Evolutionary conservation across 2,797 vertebrate species (phyloP).

Genomic region (Lacerta agilis): DNA sequence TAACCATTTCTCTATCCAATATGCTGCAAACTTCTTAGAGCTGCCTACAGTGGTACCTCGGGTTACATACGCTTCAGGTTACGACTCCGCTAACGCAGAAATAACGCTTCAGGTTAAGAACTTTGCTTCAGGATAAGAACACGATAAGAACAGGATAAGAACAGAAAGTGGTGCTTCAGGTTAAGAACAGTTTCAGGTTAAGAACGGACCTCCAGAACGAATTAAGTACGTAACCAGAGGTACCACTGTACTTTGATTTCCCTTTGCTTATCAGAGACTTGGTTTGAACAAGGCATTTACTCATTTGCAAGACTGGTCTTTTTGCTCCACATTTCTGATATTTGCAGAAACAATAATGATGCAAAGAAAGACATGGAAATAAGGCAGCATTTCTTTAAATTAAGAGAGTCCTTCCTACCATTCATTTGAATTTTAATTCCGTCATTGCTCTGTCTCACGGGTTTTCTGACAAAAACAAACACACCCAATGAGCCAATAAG

Average conservation of each 20-base stretch:
- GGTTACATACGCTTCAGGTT: no score
- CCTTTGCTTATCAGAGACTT: conserved; percentile 6
- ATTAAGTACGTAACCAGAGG: no score
- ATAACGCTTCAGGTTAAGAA: no score
- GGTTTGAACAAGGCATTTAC: background rate
- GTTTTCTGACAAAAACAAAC: background rate
- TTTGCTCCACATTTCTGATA: background rate
- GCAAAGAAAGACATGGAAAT: background rate
- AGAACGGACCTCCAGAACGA: no score
- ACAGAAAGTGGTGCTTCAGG: no score
- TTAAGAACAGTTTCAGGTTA: no score
- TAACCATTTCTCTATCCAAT: conserved; percentile 1
- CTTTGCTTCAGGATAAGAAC: no score
- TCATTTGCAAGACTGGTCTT: background rate
- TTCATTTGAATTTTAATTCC: background rate
- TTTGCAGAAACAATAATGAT: background rate
- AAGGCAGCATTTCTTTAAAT: background rate
- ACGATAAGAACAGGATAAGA: no score
- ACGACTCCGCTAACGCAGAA: no score
- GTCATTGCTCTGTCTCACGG: background rate
- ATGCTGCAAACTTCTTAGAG: background rate
- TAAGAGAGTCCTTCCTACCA: background rate
- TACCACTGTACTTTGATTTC: background rate
- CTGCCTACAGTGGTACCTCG: background rate
- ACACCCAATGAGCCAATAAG: background rate